Conservation (phyloP, 1,140 invertebrate species). For the Drosophila malerkotliana region DNA sequence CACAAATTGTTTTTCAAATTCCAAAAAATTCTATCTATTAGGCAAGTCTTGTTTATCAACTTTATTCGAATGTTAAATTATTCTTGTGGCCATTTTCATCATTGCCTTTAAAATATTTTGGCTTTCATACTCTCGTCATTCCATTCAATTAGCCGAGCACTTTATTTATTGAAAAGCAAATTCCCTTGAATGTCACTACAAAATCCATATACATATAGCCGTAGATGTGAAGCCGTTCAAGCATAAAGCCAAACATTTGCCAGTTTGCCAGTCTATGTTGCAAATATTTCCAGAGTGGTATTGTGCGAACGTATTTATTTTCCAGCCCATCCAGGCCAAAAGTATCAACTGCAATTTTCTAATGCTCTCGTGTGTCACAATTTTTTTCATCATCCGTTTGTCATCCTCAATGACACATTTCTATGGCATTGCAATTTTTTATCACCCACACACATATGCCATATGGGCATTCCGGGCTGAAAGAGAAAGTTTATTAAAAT, state of each 20-base stretch:
- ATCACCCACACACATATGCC: slow-evolving; percentile 6
- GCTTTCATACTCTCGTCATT: slow-evolving; percentile 2
- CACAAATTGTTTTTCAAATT: neutral
- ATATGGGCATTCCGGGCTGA: slow-evolving; percentile 5
- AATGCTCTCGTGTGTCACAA: slow-evolving; percentile 42
- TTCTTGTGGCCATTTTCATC: slow-evolving; percentile 3
- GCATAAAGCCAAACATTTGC: slow-evolving; percentile 29
- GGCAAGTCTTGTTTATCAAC: neutral
- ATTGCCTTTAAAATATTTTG: slow-evolving; percentile 8
- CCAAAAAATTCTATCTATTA: neutral
- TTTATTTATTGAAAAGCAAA: slow-evolving; percentile 37
- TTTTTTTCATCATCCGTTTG: slow-evolving; percentile 5
- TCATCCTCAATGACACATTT: slow-evolving; percentile 50
- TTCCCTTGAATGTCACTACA: slow-evolving; percentile 18
- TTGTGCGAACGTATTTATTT: slow-evolving; percentile 7
- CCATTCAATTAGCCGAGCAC: slow-evolving; percentile 26
- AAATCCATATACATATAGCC: slow-evolving; percentile 49
- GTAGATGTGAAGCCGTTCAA: slow-evolving; percentile 39
- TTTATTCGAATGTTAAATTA: neutral
- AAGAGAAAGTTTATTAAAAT: slow-evolving; percentile 45
- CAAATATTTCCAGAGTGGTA: slow-evolving; percentile 2
- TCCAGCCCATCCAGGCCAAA: slow-evolving; percentile 5
- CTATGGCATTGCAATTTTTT: slow-evolving; percentile 30
- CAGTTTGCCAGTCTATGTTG: neutral
- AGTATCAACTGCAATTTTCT: slow-evolving; percentile 56